These are phyloP conservation scores for Torymus aiolomorphi DNA, from an alignment of 2,888 invertebrate species.

Conservation along the genomic window DNA sequence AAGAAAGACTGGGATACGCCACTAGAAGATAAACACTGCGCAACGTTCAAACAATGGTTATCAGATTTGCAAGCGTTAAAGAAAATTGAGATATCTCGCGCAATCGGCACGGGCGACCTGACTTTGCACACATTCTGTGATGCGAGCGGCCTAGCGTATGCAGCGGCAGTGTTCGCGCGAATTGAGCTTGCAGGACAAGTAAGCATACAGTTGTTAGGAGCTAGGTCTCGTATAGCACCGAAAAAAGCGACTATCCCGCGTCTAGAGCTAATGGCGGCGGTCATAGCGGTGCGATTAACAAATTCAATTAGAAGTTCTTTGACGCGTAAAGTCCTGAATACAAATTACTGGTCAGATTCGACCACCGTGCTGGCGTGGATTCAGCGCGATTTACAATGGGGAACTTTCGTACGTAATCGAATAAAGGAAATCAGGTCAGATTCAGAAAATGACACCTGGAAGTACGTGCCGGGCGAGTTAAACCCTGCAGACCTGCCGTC, in stretches of 20 bases:
- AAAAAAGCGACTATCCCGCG: conserved; percentile 64
- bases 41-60: conserved; percentile 40
- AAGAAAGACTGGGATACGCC: conserved; percentile 56
- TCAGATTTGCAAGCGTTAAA: conserved; percentile 37
- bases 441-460: conserved; percentile 59
- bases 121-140: too few relatives aligned
- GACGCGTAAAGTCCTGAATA: conserved; percentile 28
- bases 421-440: conserved; percentile 63
- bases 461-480: too few relatives aligned
- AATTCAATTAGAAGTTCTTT: conserved; percentile 33
- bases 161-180: too few relatives aligned
- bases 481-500: too few relatives aligned
- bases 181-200: too few relatives aligned
- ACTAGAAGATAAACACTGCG: conserved; percentile 45
- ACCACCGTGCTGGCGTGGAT: conserved; percentile 65
- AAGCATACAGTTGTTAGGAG: conserved; percentile 61
- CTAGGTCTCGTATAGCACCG: conserved; percentile 66
- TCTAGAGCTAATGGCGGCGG: conserved; percentile 66
- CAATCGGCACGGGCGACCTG: conserved; percentile 35
- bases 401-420: conserved; percentile 64
- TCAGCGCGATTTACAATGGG: conserved; percentile 60
- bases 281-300: too few relatives aligned
- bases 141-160: too few relatives aligned
- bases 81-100: conserved; percentile 60
- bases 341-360: conserved; percentile 65